Conservation (phyloP, 2,113 vertebrate genomes). For the Vombatus ursinus region DNA sequence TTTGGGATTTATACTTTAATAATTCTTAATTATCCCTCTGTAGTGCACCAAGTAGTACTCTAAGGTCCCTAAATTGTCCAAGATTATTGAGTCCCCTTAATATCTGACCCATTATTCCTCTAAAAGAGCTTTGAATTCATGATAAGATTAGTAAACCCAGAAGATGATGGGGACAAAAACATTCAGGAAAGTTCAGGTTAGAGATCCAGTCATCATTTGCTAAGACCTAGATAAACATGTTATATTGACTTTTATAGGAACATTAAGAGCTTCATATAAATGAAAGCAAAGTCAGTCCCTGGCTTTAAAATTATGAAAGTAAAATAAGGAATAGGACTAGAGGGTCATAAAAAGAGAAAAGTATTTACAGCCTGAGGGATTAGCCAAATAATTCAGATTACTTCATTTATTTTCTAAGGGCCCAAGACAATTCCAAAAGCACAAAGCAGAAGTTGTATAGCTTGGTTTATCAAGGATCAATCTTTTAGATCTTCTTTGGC, state of each 20-base stretch:
- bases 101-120: not conserved
- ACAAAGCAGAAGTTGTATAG: not conserved
- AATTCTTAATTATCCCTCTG: not conserved
- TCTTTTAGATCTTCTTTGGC: too few relatives aligned
- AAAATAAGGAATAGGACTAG: not conserved
- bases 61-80: not conserved
- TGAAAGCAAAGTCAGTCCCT: too few relatives aligned
- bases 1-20: slow-evolving; percentile 10
- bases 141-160: not conserved
- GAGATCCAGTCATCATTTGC: not conserved
- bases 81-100: not conserved
- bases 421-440: not conserved
- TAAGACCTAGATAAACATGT: not conserved
- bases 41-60: not conserved
- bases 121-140: not conserved
- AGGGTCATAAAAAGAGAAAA: not conserved
- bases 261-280: not conserved
- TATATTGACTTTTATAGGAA: not conserved
- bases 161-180: not conserved
- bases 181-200: not conserved
- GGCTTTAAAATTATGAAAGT: too few relatives aligned
- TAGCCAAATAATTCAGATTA: not conserved
- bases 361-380: not conserved
- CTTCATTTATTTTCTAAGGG: not conserved
- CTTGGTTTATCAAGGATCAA: too few relatives aligned